Evolutionary conservation across 1,140 invertebrate species (phyloP).

Genomic region (Bombus huntii): DNA sequence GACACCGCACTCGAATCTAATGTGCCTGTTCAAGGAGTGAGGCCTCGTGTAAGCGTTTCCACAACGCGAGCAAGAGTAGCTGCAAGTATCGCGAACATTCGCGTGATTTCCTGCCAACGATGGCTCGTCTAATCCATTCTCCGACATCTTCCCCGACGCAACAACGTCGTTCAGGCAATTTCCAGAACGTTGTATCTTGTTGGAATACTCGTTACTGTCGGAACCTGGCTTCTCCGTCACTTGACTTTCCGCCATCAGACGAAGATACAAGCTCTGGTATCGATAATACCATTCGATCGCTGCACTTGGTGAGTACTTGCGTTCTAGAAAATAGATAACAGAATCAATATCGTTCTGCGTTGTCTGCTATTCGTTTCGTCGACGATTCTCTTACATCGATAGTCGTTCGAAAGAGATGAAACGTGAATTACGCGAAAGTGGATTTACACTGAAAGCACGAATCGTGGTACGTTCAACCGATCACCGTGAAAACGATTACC

Average conservation of each 20-base stretch:
- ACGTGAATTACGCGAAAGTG: neutral
- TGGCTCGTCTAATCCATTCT: slow-evolving; percentile 11
- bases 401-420: slow-evolving; percentile 8
- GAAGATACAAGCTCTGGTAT: slow-evolving; percentile 73
- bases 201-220: neutral
- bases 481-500: slow-evolving; percentile 55
- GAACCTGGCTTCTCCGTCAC: slow-evolving; percentile 33
- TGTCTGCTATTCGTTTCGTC: neutral
- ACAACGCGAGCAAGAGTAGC: slow-evolving; percentile 82
- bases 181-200: neutral
- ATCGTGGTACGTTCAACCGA: slow-evolving; percentile 45
- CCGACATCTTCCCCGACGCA: neutral
- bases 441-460: slow-evolving; percentile 46
- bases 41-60: slow-evolving; percentile 84
- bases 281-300: slow-evolving; percentile 74
- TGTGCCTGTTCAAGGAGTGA: slow-evolving; percentile 86
- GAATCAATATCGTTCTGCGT: slow-evolving; percentile 43
- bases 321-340: slow-evolving; percentile 72
- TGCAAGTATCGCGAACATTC: slow-evolving; percentile 31
- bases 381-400: slow-evolving; percentile 14
- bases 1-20: slow-evolving; percentile 87
- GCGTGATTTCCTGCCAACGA: slow-evolving; percentile 18
- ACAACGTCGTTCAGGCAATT: neutral
- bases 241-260: slow-evolving; percentile 69
- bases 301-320: slow-evolving; percentile 59